phyloP scores from a whole-genome alignment of 2,797 vertebrate genomes.

The Erethizon dorsatum region DNA sequence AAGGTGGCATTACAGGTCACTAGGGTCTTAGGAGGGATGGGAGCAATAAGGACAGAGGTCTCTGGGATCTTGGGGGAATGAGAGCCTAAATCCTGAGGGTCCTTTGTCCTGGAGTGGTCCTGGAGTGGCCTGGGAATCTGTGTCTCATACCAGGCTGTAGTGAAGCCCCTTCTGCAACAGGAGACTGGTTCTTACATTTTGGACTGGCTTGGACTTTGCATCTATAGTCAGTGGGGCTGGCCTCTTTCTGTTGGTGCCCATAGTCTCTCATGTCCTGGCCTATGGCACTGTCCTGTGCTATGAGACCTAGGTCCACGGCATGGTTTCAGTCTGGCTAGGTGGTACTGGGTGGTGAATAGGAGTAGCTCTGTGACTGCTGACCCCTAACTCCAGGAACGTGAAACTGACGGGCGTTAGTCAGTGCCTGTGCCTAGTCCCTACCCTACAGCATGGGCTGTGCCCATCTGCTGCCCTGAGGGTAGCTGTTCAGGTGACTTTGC shows the following conservation, averaged over 20 bases:
- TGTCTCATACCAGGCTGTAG: conserved; percentile 89
- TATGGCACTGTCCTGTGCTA: conserved; percentile 95
- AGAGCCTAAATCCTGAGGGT: background rate
- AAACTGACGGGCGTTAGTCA: conserved; percentile 95
- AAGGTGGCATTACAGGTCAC: background rate
- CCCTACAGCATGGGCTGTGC: conserved; percentile 94
- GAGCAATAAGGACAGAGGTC: background rate
- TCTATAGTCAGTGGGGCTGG: conserved; percentile 93
- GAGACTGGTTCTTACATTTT: conserved; percentile 90
- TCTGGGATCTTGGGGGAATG: background rate
- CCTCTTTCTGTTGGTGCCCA: conserved; percentile 91
- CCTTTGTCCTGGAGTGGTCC: background rate
- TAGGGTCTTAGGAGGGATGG: background rate
- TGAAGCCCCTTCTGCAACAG: conserved; percentile 89
- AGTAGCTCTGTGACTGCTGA: background rate
- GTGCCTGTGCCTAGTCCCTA: conserved; percentile 90
- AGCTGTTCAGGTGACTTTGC: conserved; percentile 92
- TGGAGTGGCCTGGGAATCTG: background rate
- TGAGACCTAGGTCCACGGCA: conserved; percentile 92
- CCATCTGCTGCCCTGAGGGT: conserved; percentile 94
- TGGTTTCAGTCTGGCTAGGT: background rate
- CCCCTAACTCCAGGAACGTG: conserved; percentile 91
- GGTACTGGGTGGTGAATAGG: background rate
- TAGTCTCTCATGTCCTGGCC: conserved; percentile 93
- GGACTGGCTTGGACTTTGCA: conserved; percentile 93